Percentiles rank a stretch among this genome's conserved stretches.
phyloP scores from a whole-genome alignment of 2,113 vertebrate genomes.

The Quiscalus mexicanus region DNA sequence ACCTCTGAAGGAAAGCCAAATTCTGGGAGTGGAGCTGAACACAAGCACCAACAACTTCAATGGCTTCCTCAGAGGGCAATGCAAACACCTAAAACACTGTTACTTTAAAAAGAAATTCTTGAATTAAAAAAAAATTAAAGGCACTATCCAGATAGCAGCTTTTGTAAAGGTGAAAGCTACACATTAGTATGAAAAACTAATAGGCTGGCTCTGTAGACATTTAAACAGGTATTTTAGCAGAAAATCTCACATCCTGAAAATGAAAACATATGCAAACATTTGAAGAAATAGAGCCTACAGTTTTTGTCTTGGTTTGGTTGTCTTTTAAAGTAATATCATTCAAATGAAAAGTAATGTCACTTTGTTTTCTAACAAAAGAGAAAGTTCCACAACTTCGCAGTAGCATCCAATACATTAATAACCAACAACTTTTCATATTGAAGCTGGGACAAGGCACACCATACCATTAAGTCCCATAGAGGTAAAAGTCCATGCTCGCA shows the following conservation, averaged over 20 bases:
- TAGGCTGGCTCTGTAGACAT: neutral
- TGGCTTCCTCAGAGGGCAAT: neutral
- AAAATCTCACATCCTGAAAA: neutral
- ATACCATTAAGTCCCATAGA: neutral
- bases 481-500: neutral
- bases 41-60: neutral
- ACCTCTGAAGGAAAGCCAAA: neutral
- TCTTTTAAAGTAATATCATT: neutral
- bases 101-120: neutral
- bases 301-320: neutral
- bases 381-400: neutral
- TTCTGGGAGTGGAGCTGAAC: neutral
- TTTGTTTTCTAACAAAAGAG: neutral
- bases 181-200: neutral
- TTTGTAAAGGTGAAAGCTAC: neutral
- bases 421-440: neutral
- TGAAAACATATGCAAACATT: neutral
- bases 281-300: neutral
- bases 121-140: neutral
- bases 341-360: neutral
- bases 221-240: neutral
- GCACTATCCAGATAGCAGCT: neutral
- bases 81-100: neutral
- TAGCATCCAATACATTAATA: neutral
- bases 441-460: neutral